Conservation (phyloP, 2,797 vertebrate species). For the Centroberyx gerrardi region DNA sequence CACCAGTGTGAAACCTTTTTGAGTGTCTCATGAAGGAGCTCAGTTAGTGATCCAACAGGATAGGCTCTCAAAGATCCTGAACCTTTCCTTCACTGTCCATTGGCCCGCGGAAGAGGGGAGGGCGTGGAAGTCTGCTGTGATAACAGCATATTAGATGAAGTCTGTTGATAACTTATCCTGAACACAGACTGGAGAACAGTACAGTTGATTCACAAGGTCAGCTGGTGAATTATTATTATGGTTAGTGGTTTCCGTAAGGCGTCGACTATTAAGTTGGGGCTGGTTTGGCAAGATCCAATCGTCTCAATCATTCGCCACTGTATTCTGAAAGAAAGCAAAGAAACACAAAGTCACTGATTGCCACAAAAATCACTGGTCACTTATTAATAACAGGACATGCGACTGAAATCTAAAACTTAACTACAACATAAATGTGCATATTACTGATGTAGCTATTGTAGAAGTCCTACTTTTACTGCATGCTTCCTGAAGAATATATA, state of each 20-base stretch:
- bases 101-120: too few relatives aligned
- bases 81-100: too few relatives aligned
- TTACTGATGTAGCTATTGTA: too few relatives aligned
- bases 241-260: neutral
- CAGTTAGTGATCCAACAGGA: too few relatives aligned
- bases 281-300: conserved; percentile 11
- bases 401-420: neutral
- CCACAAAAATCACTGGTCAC: neutral
- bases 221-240: neutral
- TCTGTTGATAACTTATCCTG: neutral
- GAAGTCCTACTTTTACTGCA: too few relatives aligned
- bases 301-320: conserved; percentile 23
- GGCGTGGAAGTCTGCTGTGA: too few relatives aligned
- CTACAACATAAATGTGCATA: neutral
- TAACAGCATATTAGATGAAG: neutral
- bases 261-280: neutral
- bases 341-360: conserved; percentile 7
- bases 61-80: too few relatives aligned
- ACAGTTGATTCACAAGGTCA: neutral
- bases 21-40: too few relatives aligned
- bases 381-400: neutral
- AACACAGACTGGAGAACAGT: neutral
- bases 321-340: conserved; percentile 53
- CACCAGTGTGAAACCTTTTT: neutral
- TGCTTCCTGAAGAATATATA: too few relatives aligned